These are phyloP conservation scores for Vanacampus margaritifer DNA, from an alignment of 2,113 vertebrate species.

Conservation along the genomic window DNA sequence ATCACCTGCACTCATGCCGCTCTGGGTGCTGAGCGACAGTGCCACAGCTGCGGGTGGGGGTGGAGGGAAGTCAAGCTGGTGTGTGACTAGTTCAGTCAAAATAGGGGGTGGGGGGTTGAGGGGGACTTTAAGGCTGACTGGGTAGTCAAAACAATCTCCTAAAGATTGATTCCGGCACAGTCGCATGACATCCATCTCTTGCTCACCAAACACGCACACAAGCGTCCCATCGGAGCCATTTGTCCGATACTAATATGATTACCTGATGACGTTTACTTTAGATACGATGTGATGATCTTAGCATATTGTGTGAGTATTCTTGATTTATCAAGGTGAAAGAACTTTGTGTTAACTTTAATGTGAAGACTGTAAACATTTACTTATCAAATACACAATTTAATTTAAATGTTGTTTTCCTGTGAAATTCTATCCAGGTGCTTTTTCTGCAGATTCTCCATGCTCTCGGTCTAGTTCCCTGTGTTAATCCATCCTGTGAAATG, in stretches of 20 bases:
- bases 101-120: slow-evolving; percentile 31
- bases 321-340: slow-evolving; percentile 26
- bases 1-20: slow-evolving; percentile 13
- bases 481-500: slow-evolving; percentile 64
- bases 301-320: slow-evolving; percentile 44
- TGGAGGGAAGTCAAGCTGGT: slow-evolving; percentile 28
- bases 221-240: slow-evolving; percentile 49
- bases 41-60: slow-evolving; percentile 43
- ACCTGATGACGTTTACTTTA: slow-evolving; percentile 60
- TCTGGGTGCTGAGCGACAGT: slow-evolving; percentile 3
- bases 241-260: slow-evolving; percentile 65
- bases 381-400: slow-evolving; percentile 41
- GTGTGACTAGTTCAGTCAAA: slow-evolving; percentile 42
- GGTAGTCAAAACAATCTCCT: slow-evolving; percentile 68
- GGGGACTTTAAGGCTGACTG: slow-evolving; percentile 21
- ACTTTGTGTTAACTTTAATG: slow-evolving; percentile 19
- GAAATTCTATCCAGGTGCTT: slow-evolving; percentile 24
- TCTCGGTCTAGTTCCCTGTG: slow-evolving; percentile 37
- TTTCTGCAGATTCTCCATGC: slow-evolving; percentile 56
- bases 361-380: slow-evolving; percentile 15
- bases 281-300: slow-evolving; percentile 50
- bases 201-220: slow-evolving; percentile 28
- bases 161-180: slow-evolving; percentile 55
- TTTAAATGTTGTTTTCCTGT: slow-evolving; percentile 30
- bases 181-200: slow-evolving; percentile 50